Evolutionary conservation across 2,113 vertebrate species (phyloP).

Genomic region (Platycercus adscitus): DNA sequence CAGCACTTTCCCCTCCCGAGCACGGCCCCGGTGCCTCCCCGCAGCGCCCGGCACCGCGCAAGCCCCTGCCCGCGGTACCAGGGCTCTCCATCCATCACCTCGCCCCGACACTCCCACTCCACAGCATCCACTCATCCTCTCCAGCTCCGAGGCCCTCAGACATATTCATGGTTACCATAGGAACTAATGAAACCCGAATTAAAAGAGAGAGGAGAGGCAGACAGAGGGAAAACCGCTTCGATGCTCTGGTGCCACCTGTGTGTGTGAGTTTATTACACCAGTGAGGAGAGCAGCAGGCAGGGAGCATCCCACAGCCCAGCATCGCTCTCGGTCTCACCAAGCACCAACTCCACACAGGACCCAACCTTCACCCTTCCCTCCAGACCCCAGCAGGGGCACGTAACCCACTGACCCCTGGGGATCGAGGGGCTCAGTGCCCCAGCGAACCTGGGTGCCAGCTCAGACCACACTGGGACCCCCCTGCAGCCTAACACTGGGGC

Average conservation of each 20-base stretch:
- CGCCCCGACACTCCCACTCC: slow-evolving; percentile 11
- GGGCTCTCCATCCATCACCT: not conserved
- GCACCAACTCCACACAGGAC: fast-evolving
- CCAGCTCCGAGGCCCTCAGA: slow-evolving; percentile 60
- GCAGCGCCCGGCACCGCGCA: not conserved
- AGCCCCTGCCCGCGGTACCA: not conserved
- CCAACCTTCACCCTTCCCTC: fast-evolving
- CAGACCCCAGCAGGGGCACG: fast-evolving
- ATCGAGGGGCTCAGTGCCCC: not conserved
- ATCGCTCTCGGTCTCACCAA: fast-evolving
- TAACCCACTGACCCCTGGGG: no score
- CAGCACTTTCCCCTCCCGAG: not conserved
- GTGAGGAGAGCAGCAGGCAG: not conserved
- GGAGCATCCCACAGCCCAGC: not conserved
- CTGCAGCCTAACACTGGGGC: not conserved
- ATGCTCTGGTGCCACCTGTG: slow-evolving; percentile 38
- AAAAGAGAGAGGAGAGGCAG: not conserved
- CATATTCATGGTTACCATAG: slow-evolving; percentile 76
- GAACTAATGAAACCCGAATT: slow-evolving; percentile 74
- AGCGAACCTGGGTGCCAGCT: not conserved
- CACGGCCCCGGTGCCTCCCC: not conserved
- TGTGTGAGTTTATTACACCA: not conserved
- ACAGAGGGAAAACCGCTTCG: not conserved
- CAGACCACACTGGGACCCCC: fast-evolving
- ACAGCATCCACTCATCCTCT: not conserved